Conservation (phyloP, 2,113 vertebrate species). For the Lucifuga dentata region DNA sequence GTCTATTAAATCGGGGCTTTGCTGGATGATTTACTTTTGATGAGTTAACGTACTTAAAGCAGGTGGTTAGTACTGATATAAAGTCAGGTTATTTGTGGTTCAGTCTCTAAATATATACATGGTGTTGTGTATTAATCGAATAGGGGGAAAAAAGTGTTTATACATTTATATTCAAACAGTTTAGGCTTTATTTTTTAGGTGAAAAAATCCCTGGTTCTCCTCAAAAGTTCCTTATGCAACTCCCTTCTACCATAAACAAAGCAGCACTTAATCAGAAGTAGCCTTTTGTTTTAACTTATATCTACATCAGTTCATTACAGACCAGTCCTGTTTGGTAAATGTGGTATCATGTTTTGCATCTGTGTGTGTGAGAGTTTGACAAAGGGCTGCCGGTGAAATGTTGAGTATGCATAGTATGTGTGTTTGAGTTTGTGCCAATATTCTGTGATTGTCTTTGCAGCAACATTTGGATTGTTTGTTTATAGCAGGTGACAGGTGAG, state of each 20-base stretch:
- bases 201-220: neutral
- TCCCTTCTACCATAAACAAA: neutral
- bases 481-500: constrained; percentile 14
- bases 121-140: neutral
- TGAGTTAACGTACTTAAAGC: neutral
- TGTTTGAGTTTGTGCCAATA: neutral
- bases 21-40: neutral
- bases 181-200: neutral
- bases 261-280: neutral
- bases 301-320: neutral
- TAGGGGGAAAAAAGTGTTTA: too few relatives aligned
- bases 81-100: neutral
- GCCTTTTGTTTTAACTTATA: neutral
- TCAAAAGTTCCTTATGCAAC: neutral
- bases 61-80: constrained; percentile 19
- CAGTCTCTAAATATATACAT: neutral
- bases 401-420: neutral
- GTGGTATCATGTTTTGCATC: neutral
- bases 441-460: neutral
- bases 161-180: too few relatives aligned
- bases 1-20: constrained; percentile 1
- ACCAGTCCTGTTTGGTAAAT: neutral
- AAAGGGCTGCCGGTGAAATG: neutral
- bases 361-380: neutral
- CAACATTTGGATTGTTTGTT: constrained; percentile 50